Evolutionary conservation across 2,113 vertebrate genomes (phyloP), one percentile per base, ranked within the genome.

Genomic region (Calypte anna): DNA sequence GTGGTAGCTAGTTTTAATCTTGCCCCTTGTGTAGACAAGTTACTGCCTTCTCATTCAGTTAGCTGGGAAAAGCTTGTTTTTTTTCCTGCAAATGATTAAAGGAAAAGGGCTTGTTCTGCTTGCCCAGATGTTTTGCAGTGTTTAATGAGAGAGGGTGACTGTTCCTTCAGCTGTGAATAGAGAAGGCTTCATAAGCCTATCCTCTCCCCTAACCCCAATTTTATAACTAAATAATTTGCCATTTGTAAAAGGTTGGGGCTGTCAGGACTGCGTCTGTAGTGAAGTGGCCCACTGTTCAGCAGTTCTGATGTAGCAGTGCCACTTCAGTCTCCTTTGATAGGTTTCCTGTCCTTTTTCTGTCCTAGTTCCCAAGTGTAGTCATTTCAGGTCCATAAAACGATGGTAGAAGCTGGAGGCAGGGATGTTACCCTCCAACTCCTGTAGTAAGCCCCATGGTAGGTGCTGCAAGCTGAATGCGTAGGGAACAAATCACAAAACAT

Each of bases 221-320:
- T 77, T 63, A 22, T 78, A 72, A 48, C 38, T 7, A n/a, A 8
- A 66, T 82, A 68, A 50, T 90, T 88, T 38, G 28, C 43, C 3
- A 1, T 70, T 80, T 43, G 83, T 62, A 44, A 28, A 23, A 81
- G 4, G 17, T 7, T 2, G 5, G 53, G 48, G 17, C 22, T 48
- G 53, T 66, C 10, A 7, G 28, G 43, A 46, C 59, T 63, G 14
- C 36, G 40, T 57, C 33, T 54, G 48, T 40, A 16, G 53, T 11
- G 14, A 73, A 43, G 40, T 0, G 0, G 19, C 8, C 2, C 0
- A 1, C 18, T 33, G 22, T 80, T 84, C 48, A 36, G 33, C 57
- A 28, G 63, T 28, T 76, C 40, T 76, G 22, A n/a, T n/a, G n/a
- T 30, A 62, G n/a, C 31, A 43, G 19, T 53, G 28, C 22, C 10